Evolutionary conservation across 2,888 invertebrate species (phyloP).

Genomic region (Psylliodes chrysocephalus): DNA sequence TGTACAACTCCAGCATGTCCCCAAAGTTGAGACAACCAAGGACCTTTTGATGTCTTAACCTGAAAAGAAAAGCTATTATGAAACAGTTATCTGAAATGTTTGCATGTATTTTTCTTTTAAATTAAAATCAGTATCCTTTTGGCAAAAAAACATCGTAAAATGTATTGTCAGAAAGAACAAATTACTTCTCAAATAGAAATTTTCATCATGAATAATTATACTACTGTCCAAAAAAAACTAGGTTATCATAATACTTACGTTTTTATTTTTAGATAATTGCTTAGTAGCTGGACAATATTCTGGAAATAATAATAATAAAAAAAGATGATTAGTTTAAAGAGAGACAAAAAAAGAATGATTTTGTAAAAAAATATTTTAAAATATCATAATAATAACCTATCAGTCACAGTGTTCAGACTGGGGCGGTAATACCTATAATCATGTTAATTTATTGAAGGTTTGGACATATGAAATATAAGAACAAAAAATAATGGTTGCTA

Average conservation of each 20-base stretch:
- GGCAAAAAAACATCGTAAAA: constrained; percentile 49
- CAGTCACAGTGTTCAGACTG: constrained; percentile 42
- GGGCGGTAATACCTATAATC: constrained; percentile 45
- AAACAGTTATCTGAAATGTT: too few species aligned
- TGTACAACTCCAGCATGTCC: too few species aligned
- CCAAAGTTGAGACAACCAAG: too few species aligned
- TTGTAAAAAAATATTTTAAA: not conserved
- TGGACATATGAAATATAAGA: too few species aligned
- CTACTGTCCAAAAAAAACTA: too few species aligned
- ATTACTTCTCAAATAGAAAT: constrained; percentile 31
- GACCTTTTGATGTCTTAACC: not conserved
- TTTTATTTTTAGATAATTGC: not conserved
- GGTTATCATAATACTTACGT: too few species aligned
- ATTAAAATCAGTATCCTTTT: constrained; percentile 50
- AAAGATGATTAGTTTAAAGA: not conserved
- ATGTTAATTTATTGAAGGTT: constrained; percentile 21
- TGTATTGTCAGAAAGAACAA: constrained; percentile 41
- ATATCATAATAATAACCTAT: constrained; percentile 39
- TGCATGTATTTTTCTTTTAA: too few species aligned
- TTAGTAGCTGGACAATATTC: not conserved
- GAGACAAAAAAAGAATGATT: not conserved
- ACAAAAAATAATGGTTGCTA: too few species aligned
- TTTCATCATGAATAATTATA: constrained; percentile 30
- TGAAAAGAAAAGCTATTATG: too few species aligned
- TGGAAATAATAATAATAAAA: not conserved